A percentile compares a stretch with the other conserved stretches of the same genome.
Conservation (phyloP, 2,797 vertebrate genomes). For the Antennarius maculatus region DNA sequence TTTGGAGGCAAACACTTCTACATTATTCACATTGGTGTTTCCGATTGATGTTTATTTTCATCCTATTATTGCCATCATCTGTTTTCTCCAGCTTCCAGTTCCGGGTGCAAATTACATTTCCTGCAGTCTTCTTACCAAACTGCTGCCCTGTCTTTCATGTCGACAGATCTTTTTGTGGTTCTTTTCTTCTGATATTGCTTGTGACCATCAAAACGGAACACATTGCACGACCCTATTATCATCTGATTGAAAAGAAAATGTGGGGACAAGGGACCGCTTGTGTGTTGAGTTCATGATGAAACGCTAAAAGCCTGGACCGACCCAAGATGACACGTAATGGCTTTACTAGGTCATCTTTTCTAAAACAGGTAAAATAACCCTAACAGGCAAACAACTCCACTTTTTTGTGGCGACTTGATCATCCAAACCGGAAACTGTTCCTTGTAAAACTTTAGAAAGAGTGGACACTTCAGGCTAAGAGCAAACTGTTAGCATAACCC, state of each 20-base stretch:
- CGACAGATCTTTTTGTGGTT: no score
- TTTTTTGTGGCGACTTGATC: slow-evolving; percentile 6
- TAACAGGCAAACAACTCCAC: neutral
- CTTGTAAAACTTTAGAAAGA: slow-evolving; percentile 24
- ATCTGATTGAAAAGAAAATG: neutral
- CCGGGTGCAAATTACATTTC: no score
- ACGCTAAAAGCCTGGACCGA: neutral
- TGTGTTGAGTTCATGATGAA: neutral
- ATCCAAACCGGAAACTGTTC: slow-evolving; percentile 22
- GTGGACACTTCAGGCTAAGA: slow-evolving; percentile 8
- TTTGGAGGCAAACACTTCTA: no score
- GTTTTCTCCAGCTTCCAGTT: no score
- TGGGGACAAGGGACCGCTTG: neutral
- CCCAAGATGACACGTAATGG: neutral
- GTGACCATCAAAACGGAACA: no score
- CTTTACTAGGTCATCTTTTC: no score
- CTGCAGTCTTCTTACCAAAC: no score
- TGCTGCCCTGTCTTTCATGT: no score
- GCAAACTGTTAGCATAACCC: slow-evolving; percentile 43
- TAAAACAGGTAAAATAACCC: neutral
- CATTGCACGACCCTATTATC: neutral
- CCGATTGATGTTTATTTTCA: no score
- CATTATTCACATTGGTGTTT: no score
- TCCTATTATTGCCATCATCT: no score
- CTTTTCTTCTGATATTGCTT: no score